These are phyloP conservation scores for Sesamia nonagrioides DNA, from an alignment of 1,140 invertebrate genomes.

Conservation along the genomic window DNA sequence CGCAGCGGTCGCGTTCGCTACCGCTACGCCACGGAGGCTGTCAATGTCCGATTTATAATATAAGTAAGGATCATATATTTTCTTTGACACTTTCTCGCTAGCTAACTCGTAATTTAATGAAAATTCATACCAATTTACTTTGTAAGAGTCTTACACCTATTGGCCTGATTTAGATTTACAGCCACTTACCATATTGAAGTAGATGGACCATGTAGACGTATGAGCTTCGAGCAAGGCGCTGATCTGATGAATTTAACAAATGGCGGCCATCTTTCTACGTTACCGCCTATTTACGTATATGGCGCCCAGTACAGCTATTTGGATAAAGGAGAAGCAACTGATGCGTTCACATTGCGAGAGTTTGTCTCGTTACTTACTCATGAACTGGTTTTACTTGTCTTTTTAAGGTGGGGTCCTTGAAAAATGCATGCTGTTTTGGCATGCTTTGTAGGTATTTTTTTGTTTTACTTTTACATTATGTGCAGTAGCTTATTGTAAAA, in stretches of 20 bases:
- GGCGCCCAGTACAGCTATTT: constrained; percentile 58
- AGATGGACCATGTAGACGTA: constrained; percentile 10
- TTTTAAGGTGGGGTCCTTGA: not conserved
- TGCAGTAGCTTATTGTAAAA: too few relatives aligned
- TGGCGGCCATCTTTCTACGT: constrained; percentile 58
- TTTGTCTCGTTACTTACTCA: constrained; percentile 59
- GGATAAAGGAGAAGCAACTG: constrained; percentile 59
- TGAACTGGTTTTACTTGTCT: constrained; percentile 28
- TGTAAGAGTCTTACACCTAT: not conserved
- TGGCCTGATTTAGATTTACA: not conserved
- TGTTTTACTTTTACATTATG: not conserved
- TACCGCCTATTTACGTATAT: constrained; percentile 64
- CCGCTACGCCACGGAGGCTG: too few relatives aligned
- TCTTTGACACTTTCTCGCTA: not conserved
- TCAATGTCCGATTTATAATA: too few relatives aligned
- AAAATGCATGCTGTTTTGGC: not conserved
- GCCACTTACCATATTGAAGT: constrained; percentile 29
- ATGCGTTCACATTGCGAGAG: constrained; percentile 57
- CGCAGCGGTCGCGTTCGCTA: too few relatives aligned
- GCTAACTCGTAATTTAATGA: not conserved
- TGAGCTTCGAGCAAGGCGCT: constrained; percentile 6
- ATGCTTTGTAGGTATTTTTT: not conserved
- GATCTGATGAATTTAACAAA: constrained; percentile 60
- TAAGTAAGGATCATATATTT: too few relatives aligned
- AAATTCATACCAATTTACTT: not conserved